Percentiles rank a stretch among this genome's conserved stretches.
phyloP scores from a whole-genome alignment of 2,888 invertebrate species.

The Ornithoptera alexandrae region DNA sequence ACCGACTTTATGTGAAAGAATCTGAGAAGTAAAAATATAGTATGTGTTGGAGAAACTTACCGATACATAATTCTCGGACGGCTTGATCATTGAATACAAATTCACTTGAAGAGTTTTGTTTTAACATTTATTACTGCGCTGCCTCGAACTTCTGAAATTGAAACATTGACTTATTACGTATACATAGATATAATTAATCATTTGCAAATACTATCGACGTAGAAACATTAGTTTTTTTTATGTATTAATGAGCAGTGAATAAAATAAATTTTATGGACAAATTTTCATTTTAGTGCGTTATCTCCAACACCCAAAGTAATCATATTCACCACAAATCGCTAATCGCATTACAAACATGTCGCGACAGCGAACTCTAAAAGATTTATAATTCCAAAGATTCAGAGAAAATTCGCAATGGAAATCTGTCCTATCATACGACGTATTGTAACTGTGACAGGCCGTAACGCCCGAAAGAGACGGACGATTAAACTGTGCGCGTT shows the following conservation, averaged over 20 bases:
- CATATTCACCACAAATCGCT: constrained; percentile 62
- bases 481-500: constrained; percentile 38
- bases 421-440: constrained; percentile 67
- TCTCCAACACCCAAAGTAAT: constrained; percentile 53
- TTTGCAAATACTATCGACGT: neutral
- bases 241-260: constrained; percentile 11
- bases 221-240: neutral
- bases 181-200: neutral
- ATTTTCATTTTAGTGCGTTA: constrained; percentile 67
- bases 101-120: no score
- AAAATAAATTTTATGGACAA: constrained; percentile 20
- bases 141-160: neutral
- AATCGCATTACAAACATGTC: constrained; percentile 66
- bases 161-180: neutral
- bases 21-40: no score
- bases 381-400: constrained; percentile 45
- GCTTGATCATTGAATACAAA: no score
- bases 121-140: neutral
- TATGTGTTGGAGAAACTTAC: no score
- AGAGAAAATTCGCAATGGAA: constrained; percentile 61
- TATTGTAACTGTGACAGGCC: constrained; percentile 63
- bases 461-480: constrained; percentile 57
- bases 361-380: constrained; percentile 49
- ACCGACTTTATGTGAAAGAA: no score
- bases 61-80: no score